Conservation (phyloP, 2,113 vertebrate species). For the Nothoprocta pentlandii region DNA sequence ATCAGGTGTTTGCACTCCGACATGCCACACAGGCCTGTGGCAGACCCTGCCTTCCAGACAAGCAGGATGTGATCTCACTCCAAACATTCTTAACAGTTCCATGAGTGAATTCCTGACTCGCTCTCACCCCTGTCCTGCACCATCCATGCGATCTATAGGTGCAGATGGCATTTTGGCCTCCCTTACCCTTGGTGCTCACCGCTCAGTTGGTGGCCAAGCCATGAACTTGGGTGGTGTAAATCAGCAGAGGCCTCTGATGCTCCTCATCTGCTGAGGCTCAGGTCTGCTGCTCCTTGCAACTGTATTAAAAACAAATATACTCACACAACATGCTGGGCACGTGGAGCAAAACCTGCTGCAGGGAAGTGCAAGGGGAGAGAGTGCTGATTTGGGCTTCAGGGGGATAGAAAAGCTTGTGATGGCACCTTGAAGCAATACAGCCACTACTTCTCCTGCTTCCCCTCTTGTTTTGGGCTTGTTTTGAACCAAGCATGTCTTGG, state of each 20-base stretch:
- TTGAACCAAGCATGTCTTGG: neutral
- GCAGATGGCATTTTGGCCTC: neutral
- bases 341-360: neutral
- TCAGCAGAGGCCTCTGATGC: accelerated
- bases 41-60: neutral
- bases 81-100: neutral
- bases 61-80: neutral
- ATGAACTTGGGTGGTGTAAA: neutral
- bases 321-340: accelerated
- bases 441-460: neutral
- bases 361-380: neutral
- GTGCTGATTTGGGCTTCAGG: neutral
- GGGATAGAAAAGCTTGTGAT: neutral
- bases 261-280: neutral
- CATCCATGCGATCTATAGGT: neutral
- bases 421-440: neutral
- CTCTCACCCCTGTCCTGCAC: neutral
- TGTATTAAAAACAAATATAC: neutral
- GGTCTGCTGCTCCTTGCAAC: neutral
- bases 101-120: neutral
- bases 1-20: neutral
- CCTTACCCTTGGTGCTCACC: neutral
- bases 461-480: neutral
- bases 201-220: accelerated
- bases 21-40: too few species aligned